Percentiles rank a stretch among this genome's conserved stretches.
Conservation (phyloP, 2,113 vertebrate species). For the Zosterops lateralis region DNA sequence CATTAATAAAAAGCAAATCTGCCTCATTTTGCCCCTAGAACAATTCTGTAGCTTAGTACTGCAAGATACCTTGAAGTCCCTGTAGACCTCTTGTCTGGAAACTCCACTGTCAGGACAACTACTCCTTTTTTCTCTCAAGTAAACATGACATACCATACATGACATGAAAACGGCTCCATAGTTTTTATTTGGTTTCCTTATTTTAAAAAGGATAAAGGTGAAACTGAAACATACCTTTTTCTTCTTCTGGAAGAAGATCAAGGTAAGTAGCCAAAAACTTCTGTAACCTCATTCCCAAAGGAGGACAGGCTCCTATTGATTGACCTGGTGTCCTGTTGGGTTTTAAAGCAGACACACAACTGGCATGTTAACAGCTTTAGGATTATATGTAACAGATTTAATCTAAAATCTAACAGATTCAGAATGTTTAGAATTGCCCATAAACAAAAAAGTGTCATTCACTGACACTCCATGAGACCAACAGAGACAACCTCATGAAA, state of each 20-base stretch:
- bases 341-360: not conserved
- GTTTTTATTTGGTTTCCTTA: not conserved
- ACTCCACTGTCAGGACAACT: not conserved
- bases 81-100: not conserved
- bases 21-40: not conserved
- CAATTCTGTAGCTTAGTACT: not conserved
- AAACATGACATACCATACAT: not conserved
- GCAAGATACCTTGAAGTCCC: not conserved
- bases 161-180: not conserved
- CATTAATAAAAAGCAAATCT: not conserved
- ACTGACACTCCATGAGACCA: not conserved
- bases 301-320: constrained; percentile 81
- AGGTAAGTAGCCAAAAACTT: constrained; percentile 83
- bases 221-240: constrained; percentile 76
- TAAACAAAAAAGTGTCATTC: not conserved
- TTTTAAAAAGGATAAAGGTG: not conserved
- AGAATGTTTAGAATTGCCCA: too few species aligned
- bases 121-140: not conserved
- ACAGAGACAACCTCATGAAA: not conserved
- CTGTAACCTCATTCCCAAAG: constrained; percentile 83
- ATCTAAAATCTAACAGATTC: not conserved
- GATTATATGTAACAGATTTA: not conserved
- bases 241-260: constrained; percentile 78
- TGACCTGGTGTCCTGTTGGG: constrained; percentile 77
- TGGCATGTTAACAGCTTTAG: not conserved